phyloP scores from a whole-genome alignment of 2,797 vertebrate species.

The Gambelia wislizenii region DNA sequence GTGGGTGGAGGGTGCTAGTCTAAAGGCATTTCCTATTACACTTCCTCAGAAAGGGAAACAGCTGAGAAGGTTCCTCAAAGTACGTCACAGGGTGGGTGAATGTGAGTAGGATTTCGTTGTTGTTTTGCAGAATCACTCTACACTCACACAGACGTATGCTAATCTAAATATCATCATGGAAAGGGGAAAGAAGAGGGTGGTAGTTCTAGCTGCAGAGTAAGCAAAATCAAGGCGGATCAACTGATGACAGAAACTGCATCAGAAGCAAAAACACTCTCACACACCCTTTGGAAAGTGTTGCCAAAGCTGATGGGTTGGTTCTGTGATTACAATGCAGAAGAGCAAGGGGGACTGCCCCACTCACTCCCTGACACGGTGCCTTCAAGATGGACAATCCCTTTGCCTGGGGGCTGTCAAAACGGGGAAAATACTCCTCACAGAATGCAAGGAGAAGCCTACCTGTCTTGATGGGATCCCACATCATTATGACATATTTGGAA shows the following conservation, averaged over 20 bases:
- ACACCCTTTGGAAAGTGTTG: neutral
- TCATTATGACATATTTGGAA: too few species aligned
- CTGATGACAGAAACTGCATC: neutral
- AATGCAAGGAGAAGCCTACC: too few species aligned
- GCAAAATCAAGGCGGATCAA: neutral
- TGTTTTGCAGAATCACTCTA: slow-evolving; percentile 34
- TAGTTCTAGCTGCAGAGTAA: neutral
- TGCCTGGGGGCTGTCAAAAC: too few species aligned
- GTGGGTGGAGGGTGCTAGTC: neutral
- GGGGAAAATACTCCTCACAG: too few species aligned
- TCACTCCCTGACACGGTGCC: neutral
- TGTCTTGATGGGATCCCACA: too few species aligned
- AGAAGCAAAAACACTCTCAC: neutral
- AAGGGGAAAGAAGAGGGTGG: neutral
- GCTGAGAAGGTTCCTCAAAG: slow-evolving; percentile 34
- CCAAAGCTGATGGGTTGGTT: neutral
- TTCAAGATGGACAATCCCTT: neutral
- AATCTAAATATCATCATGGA: neutral
- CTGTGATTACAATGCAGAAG: neutral
- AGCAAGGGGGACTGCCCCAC: neutral
- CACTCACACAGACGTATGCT: neutral
- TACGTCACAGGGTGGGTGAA: neutral
- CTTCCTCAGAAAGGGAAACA: slow-evolving; percentile 33
- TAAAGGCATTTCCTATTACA: slow-evolving; percentile 15
- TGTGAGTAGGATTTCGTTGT: neutral